Percentiles rank a stretch among this genome's conserved stretches.
These are phyloP conservation scores for Zaprionus africanus DNA, from an alignment of 1,140 invertebrate species.

Conservation along the genomic window DNA sequence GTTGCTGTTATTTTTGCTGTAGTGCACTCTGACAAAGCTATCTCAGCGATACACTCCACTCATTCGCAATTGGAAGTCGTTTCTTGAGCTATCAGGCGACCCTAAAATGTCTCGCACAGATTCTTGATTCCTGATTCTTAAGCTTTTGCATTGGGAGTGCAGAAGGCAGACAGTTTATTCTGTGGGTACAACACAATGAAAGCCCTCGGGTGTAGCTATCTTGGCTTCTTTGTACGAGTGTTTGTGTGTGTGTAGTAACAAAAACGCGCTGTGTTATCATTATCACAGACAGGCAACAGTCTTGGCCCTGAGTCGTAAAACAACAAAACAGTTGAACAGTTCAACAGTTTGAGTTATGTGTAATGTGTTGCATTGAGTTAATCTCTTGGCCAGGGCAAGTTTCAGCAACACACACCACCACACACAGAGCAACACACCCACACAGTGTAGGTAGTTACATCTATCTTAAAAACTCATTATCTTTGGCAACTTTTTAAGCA, in stretches of 20 bases:
- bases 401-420: conserved; percentile 10
- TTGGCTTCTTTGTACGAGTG: conserved; percentile 9
- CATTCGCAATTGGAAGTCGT: conserved; percentile 51
- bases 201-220: conserved; percentile 62
- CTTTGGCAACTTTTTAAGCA: conserved; percentile 78
- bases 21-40: conserved; percentile 51
- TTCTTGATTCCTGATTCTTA: conserved; percentile 55
- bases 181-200: conserved; percentile 48
- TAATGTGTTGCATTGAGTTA: conserved; percentile 56
- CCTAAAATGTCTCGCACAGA: conserved; percentile 65
- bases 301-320: conserved; percentile 59
- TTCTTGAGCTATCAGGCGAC: conserved; percentile 53
- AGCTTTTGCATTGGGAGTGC: conserved; percentile 53
- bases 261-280: conserved; percentile 63
- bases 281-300: conserved; percentile 60
- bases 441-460: conserved; percentile 32
- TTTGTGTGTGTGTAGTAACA: conserved; percentile 19
- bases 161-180: conserved; percentile 23
- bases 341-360: conserved; percentile 60
- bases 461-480: conserved; percentile 80
- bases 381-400: conserved; percentile 45
- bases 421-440: background rate
- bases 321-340: conserved; percentile 55
- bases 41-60: conserved; percentile 67
- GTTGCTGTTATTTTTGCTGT: background rate